Conservation (phyloP, 64 coral and sea anemone species). For the Exaiptasia diaphana region DNA sequence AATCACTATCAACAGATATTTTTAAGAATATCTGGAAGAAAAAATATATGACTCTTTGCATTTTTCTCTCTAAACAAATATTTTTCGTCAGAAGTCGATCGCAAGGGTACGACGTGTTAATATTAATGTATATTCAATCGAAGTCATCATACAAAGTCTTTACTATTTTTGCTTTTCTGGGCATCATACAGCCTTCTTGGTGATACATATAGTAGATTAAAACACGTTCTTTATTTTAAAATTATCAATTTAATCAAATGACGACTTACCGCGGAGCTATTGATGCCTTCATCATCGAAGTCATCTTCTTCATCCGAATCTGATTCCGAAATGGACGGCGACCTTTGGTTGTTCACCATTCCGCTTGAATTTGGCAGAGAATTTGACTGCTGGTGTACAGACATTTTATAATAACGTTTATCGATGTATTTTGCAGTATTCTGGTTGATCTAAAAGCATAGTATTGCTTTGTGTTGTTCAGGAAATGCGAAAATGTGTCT, state of each 20-base stretch:
- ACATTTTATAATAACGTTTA: constrained; percentile 78
- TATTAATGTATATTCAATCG: constrained; percentile 86
- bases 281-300: constrained; percentile 79
- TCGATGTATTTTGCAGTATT: constrained; percentile 51
- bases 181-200: not conserved
- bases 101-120: constrained; percentile 69
- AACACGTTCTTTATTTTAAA: not conserved
- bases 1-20: no score
- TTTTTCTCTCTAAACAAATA: constrained; percentile 74
- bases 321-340: constrained; percentile 94
- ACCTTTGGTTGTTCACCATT: constrained; percentile 89
- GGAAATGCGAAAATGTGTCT: constrained; percentile 51
- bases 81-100: constrained; percentile 68
- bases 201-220: not conserved
- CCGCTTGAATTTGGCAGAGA: constrained; percentile 77
- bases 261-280: constrained; percentile 76
- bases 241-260: constrained; percentile 20
- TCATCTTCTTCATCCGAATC: constrained; percentile 92
- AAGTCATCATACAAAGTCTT: constrained; percentile 55
- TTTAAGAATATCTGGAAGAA: not conserved
- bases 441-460: constrained; percentile 60
- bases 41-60: not conserved
- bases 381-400: constrained; percentile 79
- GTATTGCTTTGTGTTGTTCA: constrained; percentile 37
- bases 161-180: constrained; percentile 37